These are phyloP conservation scores for Hydrochoerus hydrochaeris DNA, from an alignment of 2,113 vertebrate species.

Conservation along the genomic window DNA sequence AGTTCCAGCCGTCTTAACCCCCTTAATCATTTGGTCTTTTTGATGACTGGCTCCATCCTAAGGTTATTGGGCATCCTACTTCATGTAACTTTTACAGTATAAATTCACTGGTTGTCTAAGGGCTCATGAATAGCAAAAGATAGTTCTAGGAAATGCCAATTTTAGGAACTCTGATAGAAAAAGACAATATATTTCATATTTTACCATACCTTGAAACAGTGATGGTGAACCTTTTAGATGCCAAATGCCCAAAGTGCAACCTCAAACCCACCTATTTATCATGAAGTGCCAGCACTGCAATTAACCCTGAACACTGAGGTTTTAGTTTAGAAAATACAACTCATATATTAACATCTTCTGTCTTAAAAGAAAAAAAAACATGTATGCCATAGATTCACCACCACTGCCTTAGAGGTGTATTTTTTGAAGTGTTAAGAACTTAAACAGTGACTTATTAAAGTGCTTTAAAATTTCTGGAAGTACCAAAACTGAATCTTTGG, in stretches of 20 bases:
- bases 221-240: background rate
- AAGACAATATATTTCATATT: background rate
- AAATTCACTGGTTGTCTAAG: background rate
- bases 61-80: background rate
- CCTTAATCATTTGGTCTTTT: background rate
- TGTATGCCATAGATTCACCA: background rate
- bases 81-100: background rate
- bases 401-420: background rate
- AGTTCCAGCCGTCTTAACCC: background rate
- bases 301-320: background rate
- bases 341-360: background rate
- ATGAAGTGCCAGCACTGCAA: background rate
- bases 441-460: background rate
- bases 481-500: background rate
- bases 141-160: background rate
- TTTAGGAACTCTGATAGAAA: background rate
- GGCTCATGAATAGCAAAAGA: background rate
- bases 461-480: conserved; percentile 10
- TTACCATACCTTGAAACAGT: background rate
- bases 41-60: background rate
- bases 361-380: background rate
- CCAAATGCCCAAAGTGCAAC: background rate
- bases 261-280: background rate
- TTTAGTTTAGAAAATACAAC: background rate
- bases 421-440: conserved; percentile 2